phyloP scores from a whole-genome alignment of 2,797 vertebrate species.

The Oreochromis mossambicus region DNA sequence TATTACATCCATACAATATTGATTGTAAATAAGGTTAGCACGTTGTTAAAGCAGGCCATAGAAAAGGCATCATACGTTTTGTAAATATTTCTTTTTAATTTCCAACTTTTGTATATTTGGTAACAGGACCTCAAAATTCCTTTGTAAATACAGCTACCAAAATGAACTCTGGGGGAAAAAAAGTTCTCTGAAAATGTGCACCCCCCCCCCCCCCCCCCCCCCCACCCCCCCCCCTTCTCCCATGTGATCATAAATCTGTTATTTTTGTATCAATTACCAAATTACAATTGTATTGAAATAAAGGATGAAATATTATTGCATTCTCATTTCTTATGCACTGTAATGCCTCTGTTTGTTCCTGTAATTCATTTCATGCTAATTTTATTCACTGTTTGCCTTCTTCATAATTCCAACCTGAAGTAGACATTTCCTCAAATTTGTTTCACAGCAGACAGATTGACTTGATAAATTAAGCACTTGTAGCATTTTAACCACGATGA shows the following conservation, averaged over 20 bases:
- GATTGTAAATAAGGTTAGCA: background rate
- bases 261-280: constrained; percentile 54
- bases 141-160: constrained; percentile 38
- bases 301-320: background rate
- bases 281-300: constrained; percentile 33
- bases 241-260: constrained; percentile 30
- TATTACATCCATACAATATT: background rate
- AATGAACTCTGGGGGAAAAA: background rate
- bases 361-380: background rate
- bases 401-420: background rate
- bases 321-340: background rate
- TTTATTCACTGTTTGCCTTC: background rate
- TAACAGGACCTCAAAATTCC: background rate
- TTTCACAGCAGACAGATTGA: fast-evolving
- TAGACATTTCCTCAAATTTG: fast-evolving
- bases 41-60: background rate
- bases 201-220: background rate
- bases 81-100: constrained; percentile 42
- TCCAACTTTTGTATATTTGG: constrained; percentile 50
- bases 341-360: background rate
- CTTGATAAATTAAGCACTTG: background rate
- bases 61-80: background rate
- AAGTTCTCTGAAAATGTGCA: background rate
- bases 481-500: background rate
- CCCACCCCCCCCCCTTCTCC: background rate